Evolutionary conservation across 2,797 vertebrate genomes (phyloP).

Genomic region (Epinephelus malabaricus): DNA sequence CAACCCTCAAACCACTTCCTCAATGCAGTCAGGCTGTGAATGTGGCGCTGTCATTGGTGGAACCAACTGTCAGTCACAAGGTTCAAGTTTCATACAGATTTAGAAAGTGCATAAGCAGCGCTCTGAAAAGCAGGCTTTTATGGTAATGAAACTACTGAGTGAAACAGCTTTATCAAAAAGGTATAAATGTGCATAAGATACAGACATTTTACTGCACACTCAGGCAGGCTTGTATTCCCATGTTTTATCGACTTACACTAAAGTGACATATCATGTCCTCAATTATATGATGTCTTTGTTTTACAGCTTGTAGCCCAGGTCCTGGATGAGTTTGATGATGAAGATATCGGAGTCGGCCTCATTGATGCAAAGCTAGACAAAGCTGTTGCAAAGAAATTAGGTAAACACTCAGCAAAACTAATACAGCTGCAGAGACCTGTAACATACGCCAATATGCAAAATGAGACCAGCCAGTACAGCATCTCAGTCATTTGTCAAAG

Average conservation of each 20-base stretch:
- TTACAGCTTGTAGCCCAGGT: constrained; percentile 93
- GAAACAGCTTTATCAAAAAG: constrained; percentile 55
- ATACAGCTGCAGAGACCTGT: constrained; percentile 1
- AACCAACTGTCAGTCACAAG: constrained; percentile 77
- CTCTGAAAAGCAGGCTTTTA: constrained; percentile 83
- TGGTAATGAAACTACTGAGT: constrained; percentile 76
- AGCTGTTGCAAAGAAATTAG: constrained; percentile 91
- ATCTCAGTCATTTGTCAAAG: neutral
- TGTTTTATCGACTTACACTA: neutral
- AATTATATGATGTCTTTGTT: constrained; percentile 51
- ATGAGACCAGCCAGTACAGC: neutral
- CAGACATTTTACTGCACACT: neutral
- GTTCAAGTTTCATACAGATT: constrained; percentile 87
- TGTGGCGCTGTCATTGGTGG: constrained; percentile 71
- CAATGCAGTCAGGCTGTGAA: constrained; percentile 43
- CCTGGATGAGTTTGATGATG: constrained; percentile 92
- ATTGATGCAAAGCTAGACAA: constrained; percentile 91
- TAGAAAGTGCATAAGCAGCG: constrained; percentile 86
- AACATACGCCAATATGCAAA: neutral
- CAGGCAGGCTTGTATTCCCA: neutral
- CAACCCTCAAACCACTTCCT: constrained; percentile 63
- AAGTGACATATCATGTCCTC: constrained; percentile 7
- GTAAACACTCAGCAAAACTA: constrained; percentile 74
- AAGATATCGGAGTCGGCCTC: constrained; percentile 91
- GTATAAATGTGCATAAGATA: neutral